A percentile compares a stretch with the other conserved stretches of the same genome.
phyloP scores from a whole-genome alignment of 2,113 vertebrate species.

The Ursus arctos region DNA sequence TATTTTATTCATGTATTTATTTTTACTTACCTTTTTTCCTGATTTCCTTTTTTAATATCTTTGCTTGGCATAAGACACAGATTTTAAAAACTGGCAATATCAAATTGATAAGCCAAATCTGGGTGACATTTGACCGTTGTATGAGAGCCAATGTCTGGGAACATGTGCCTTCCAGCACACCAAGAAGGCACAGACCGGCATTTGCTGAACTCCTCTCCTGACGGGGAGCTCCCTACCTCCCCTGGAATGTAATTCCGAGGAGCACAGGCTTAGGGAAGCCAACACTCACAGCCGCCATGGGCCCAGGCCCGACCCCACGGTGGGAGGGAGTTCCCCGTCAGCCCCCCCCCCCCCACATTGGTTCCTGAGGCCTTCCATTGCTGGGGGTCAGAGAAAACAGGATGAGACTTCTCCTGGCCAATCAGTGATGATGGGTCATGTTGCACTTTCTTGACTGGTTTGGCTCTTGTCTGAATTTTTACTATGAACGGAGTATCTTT shows the following conservation, averaged over 20 bases:
- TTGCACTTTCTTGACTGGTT: neutral
- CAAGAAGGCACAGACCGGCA: neutral
- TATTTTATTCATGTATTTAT: neutral
- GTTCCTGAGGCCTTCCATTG: neutral
- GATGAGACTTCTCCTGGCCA: neutral
- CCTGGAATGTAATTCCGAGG: neutral
- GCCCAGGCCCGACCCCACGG: accelerated
- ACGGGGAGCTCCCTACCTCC: neutral
- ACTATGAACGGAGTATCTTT: neutral
- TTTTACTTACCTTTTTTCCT: neutral
- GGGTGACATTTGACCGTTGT: neutral
- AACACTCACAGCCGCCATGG: accelerated
- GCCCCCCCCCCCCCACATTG: neutral
- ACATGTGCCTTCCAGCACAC: accelerated
- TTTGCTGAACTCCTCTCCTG: neutral
- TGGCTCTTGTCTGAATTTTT: slow-evolving; percentile 8
- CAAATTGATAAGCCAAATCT: neutral
- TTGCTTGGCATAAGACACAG: neutral
- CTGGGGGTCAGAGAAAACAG: neutral
- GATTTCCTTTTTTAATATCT: neutral
- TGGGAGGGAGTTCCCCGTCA: accelerated
- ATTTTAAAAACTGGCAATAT: neutral
- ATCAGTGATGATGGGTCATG: neutral
- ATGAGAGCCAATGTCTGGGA: neutral
- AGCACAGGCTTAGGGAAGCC: neutral